Evolutionary conservation across 1,140 invertebrate genomes (phyloP).

Genomic region (Cryptotermes secundus): DNA sequence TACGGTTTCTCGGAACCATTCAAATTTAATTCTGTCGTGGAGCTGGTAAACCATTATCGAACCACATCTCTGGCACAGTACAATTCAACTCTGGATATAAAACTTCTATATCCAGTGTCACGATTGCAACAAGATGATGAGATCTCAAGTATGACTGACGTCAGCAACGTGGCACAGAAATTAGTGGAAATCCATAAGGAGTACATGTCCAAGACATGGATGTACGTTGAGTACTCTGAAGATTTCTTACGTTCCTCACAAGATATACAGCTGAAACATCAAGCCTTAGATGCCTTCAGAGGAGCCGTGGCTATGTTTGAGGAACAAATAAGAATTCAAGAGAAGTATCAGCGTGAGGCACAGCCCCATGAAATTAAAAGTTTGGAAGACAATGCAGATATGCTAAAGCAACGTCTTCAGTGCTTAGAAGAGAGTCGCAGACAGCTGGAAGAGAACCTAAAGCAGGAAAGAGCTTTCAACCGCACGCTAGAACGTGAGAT

Average conservation of each 20-base stretch:
- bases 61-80: slow-evolving; percentile 85
- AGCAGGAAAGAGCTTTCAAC: slow-evolving; percentile 71
- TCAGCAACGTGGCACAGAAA: slow-evolving; percentile 69
- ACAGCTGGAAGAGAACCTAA: slow-evolving; percentile 73
- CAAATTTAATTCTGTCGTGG: slow-evolving; percentile 88
- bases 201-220: slow-evolving; percentile 66
- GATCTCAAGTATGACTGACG: slow-evolving; percentile 67
- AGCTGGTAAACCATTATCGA: slow-evolving; percentile 87
- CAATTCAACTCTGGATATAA: slow-evolving; percentile 89
- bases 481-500: slow-evolving; percentile 84
- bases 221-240: slow-evolving; percentile 73
- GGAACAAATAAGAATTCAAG: slow-evolving; percentile 82
- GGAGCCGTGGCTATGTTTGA: slow-evolving; percentile 86
- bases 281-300: slow-evolving; percentile 83
- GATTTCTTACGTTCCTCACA: slow-evolving; percentile 70
- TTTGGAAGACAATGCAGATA: slow-evolving; percentile 74
- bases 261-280: slow-evolving; percentile 78
- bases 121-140: slow-evolving; percentile 68
- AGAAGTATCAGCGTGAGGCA: slow-evolving; percentile 73
- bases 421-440: slow-evolving; percentile 70
- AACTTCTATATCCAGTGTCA: slow-evolving; percentile 84
- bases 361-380: slow-evolving; percentile 81
- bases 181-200: slow-evolving; percentile 74
- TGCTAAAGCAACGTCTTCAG: slow-evolving; percentile 68
- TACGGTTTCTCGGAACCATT: slow-evolving; percentile 93